Evolutionary conservation across 1,140 invertebrate genomes (phyloP).

Genomic region (Myzus persicae): DNA sequence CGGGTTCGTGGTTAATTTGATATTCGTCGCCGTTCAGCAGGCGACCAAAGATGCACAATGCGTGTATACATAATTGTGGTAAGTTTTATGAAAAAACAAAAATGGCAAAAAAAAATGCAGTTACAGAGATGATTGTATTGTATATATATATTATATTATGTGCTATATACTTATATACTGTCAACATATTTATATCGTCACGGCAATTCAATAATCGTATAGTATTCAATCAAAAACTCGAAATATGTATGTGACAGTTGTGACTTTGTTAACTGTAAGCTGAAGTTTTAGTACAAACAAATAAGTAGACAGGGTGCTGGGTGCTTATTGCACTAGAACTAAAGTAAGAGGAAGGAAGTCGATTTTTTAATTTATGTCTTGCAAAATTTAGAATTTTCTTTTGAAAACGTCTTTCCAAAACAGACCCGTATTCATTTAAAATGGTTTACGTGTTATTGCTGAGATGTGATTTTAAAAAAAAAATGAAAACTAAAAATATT

Average conservation of each 20-base stretch:
- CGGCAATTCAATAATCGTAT: background rate
- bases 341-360: background rate
- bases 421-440: no score
- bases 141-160: background rate
- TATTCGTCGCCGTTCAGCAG: background rate
- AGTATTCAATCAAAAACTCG: background rate
- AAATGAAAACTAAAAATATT: background rate
- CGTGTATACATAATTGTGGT: no score
- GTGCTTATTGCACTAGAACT: background rate
- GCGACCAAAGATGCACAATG: background rate
- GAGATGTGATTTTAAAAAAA: background rate
- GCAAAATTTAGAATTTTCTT: background rate
- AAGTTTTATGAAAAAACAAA: background rate
- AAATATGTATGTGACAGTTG: background rate
- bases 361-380: background rate
- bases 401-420: no score
- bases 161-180: no score
- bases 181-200: background rate
- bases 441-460: background rate
- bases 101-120: background rate
- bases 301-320: background rate
- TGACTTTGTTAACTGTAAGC: no score
- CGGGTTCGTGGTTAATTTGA: background rate
- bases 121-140: background rate
- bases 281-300: background rate